phyloP scores from a whole-genome alignment of 2,888 invertebrate species.

The Petrolisthes cinctipes region DNA sequence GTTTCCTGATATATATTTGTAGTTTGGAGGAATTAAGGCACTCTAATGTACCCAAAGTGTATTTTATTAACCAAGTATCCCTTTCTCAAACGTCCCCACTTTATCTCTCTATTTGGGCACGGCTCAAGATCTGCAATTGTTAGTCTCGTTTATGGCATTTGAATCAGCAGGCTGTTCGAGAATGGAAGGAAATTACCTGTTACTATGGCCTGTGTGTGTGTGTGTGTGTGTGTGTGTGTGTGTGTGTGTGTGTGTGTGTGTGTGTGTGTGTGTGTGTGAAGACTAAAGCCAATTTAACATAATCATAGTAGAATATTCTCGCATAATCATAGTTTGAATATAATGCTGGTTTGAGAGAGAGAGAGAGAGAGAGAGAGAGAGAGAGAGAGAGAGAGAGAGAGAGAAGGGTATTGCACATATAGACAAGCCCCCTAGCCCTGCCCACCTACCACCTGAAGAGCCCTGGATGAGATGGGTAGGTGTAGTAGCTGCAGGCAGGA shows the following conservation, averaged over 20 bases:
- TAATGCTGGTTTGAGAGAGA: not conserved
- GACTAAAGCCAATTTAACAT: not conserved
- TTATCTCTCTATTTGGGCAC: too few species aligned
- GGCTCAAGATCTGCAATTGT: too few species aligned
- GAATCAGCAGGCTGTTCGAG: not conserved
- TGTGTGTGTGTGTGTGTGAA: too few species aligned
- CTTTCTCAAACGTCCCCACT: too few species aligned
- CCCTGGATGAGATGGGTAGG: not conserved
- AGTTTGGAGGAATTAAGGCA: too few species aligned
- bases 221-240: not conserved
- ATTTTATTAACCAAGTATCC: too few species aligned
- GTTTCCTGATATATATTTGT: too few species aligned
- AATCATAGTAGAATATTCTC: too few species aligned
- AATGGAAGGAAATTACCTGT: not conserved
- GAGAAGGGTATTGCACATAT: not conserved
- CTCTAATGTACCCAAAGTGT: too few species aligned
- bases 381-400: not conserved
- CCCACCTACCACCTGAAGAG: not conserved
- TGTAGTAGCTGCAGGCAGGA: constrained; percentile 5
- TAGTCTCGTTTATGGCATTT: too few species aligned
- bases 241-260: not conserved
- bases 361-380: not conserved
- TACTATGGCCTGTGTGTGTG: not conserved
- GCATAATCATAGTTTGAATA: too few species aligned
- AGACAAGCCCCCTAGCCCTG: not conserved